phyloP scores from a whole-genome alignment of 2,797 vertebrate species.

The Centropyge bicolor region DNA sequence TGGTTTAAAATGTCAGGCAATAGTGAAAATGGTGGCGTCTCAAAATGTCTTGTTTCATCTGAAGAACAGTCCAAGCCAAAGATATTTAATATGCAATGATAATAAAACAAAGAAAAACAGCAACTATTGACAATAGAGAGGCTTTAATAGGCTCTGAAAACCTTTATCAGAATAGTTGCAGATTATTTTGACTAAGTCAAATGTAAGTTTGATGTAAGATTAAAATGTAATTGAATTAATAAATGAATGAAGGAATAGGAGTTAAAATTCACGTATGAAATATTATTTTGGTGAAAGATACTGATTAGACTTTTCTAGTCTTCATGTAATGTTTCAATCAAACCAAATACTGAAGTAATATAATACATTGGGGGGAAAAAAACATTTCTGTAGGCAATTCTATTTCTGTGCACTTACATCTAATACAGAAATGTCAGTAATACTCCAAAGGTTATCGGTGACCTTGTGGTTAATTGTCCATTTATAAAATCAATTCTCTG shows the following conservation, averaged over 20 bases:
- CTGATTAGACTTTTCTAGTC: neutral
- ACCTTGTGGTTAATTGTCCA: slow-evolving; percentile 24
- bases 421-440: slow-evolving; percentile 1
- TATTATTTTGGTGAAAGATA: neutral
- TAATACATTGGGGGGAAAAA: neutral
- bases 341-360: neutral
- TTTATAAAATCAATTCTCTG: slow-evolving; percentile 35
- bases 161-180: neutral
- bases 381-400: neutral
- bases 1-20: neutral
- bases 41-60: neutral
- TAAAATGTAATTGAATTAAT: neutral
- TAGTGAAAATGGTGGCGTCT: neutral
- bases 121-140: neutral
- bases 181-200: neutral
- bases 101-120: neutral
- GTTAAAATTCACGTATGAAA: neutral
- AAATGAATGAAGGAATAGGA: neutral
- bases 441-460: slow-evolving; percentile 23
- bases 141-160: neutral
- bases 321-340: neutral
- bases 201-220: neutral
- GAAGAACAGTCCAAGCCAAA: neutral
- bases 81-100: neutral
- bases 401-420: neutral